Evolutionary conservation across 2,113 vertebrate species (phyloP).

Genomic region (Asarcornis scutulata): DNA sequence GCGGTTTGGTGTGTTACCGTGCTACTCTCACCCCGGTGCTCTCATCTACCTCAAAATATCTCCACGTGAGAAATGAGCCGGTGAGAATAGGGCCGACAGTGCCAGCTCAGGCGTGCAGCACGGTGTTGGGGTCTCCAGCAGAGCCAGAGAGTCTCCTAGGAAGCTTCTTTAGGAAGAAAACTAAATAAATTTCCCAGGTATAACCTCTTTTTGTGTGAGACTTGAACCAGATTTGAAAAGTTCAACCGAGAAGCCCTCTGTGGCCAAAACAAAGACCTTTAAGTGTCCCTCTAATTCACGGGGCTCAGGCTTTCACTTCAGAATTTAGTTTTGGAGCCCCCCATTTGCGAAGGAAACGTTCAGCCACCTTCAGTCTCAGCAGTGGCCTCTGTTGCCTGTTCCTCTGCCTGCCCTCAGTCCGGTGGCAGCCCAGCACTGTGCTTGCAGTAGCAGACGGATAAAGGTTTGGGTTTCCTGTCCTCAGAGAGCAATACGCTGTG

Average conservation of each 20-base stretch:
- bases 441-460: not conserved
- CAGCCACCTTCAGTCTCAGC: not conserved
- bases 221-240: not conserved
- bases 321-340: not conserved
- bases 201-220: not conserved
- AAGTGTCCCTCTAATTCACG: not conserved
- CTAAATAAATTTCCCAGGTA: not conserved
- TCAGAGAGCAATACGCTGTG: fast-evolving
- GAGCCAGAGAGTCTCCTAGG: not conserved
- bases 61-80: not conserved
- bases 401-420: no score
- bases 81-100: not conserved
- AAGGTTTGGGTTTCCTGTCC: not conserved
- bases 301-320: not conserved
- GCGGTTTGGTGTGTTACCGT: not conserved
- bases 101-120: fast-evolving
- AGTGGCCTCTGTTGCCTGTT: not conserved
- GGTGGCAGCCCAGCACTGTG: fast-evolving
- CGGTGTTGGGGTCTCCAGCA: not conserved
- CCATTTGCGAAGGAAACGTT: not conserved
- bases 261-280: not conserved
- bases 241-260: not conserved
- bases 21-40: not conserved
- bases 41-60: not conserved
- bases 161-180: not conserved